phyloP scores from a whole-genome alignment of 2,113 vertebrate genomes.

The Hystrix brachyura region DNA sequence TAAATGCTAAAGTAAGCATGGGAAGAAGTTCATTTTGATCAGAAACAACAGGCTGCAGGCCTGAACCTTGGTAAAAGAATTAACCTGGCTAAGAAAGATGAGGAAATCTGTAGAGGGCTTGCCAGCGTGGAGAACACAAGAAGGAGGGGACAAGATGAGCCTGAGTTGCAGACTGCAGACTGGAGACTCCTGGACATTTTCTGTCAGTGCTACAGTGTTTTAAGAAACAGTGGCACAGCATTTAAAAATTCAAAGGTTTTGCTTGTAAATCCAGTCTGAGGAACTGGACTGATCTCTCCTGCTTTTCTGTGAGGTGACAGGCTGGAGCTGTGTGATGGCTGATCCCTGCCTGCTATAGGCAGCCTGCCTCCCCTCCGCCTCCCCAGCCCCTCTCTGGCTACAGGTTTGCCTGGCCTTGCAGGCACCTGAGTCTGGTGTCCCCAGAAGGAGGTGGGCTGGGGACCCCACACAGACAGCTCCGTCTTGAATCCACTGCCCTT shows the following conservation, averaged over 20 bases:
- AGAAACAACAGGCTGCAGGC: background rate
- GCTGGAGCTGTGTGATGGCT: background rate
- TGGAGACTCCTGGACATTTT: background rate
- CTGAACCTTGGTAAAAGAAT: background rate
- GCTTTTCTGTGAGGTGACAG: background rate
- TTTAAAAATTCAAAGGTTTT: constrained; percentile 15
- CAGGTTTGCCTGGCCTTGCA: background rate
- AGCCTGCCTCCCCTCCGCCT: background rate
- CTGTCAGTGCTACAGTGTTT: background rate
- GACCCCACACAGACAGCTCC: background rate
- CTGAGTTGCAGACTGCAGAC: background rate
- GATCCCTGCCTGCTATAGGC: rapidly evolving
- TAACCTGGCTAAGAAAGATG: background rate
- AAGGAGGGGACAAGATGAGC: background rate
- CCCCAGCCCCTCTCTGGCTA: no score
- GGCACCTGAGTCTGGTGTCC: background rate
- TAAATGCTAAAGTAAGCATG: background rate
- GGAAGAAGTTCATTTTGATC: background rate
- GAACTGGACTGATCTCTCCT: background rate
- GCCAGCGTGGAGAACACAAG: background rate
- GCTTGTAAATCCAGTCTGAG: background rate
- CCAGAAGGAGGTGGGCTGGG: background rate
- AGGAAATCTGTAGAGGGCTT: background rate
- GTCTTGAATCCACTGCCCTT: background rate
- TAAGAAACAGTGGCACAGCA: background rate